These are phyloP conservation scores for Platynereis dumerilii DNA, from an alignment of 2,888 invertebrate genomes.

Conservation along the genomic window DNA sequence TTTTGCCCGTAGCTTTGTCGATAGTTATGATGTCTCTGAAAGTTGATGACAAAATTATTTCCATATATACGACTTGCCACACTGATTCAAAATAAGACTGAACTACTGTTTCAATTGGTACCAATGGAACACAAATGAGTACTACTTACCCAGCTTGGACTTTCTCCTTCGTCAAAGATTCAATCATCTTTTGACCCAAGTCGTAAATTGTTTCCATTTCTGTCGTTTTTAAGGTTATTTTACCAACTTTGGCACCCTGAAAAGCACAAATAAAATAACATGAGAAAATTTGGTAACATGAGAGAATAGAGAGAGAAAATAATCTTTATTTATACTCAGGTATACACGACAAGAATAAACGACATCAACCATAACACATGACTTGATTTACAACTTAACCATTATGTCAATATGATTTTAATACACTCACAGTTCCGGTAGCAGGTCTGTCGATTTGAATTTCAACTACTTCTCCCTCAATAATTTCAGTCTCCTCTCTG, in stretches of 20 bases:
- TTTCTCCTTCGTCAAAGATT: conserved; percentile 93
- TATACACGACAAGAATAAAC: not conserved
- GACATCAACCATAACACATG: not conserved
- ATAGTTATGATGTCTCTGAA: conserved; percentile 92
- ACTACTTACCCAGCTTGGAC: conserved; percentile 69
- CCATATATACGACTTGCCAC: no score
- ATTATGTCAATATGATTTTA: no score
- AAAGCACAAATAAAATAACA: no score
- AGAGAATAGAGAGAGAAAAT: no score
- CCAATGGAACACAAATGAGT: no score
- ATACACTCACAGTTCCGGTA: conserved; percentile 72
- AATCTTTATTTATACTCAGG: no score
- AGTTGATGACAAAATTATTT: no score
- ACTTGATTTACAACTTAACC: not conserved
- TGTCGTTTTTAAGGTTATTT: conserved; percentile 95
- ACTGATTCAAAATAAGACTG: no score
- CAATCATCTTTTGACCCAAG: conserved; percentile 97
- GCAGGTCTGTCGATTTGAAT: conserved; percentile 95
- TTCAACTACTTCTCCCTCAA: conserved; percentile 98
- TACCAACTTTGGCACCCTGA: conserved; percentile 83
- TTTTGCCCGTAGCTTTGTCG: conserved; percentile 97
- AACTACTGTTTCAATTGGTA: no score
- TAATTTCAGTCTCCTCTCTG: conserved; percentile 97
- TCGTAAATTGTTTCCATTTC: conserved; percentile 99
- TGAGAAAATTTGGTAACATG: no score